phyloP scores from a whole-genome alignment of 37 sponge, comb jelly and placozoan species.

The Dysidea cf. avara region DNA sequence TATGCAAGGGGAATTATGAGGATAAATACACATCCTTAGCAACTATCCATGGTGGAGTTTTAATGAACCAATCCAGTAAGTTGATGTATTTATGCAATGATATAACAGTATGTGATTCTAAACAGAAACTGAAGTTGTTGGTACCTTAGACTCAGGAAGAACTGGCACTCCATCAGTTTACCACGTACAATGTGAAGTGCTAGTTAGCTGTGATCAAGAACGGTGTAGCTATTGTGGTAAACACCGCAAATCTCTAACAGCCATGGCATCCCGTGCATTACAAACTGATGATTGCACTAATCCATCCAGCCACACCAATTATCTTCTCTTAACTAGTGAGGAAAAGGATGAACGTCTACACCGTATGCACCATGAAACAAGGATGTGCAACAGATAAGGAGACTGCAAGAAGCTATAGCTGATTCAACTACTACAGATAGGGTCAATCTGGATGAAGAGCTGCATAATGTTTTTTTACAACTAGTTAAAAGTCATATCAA shows the following conservation, averaged over 20 bases:
- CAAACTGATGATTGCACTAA: background rate
- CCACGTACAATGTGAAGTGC: constrained; percentile 21
- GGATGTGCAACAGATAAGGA: background rate
- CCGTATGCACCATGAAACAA: background rate
- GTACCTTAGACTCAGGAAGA: constrained; percentile 5
- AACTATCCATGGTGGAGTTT: too few species aligned
- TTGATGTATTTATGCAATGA: background rate
- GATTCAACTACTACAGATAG: background rate
- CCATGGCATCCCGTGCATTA: too few species aligned
- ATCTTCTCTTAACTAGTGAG: background rate
- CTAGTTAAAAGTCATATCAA: constrained; percentile 10
- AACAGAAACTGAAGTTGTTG: constrained; percentile 16
- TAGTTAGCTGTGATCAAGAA: background rate
- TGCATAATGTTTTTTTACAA: constrained; percentile 10
- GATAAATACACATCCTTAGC: too few species aligned
- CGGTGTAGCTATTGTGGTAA: constrained; percentile 7
- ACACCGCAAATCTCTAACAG: constrained; percentile 17
- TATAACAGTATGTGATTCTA: background rate
- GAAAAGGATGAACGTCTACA: constrained; percentile 19
- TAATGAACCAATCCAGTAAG: too few species aligned
- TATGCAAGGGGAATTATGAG: too few species aligned
- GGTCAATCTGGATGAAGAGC: constrained; percentile 14
- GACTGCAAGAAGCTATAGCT: background rate
- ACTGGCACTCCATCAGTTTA: too few species aligned
- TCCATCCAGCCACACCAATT: constrained; percentile 16